Evolutionary conservation across 2,888 invertebrate genomes (phyloP).

Genomic region (Cheilosia pagana): DNA sequence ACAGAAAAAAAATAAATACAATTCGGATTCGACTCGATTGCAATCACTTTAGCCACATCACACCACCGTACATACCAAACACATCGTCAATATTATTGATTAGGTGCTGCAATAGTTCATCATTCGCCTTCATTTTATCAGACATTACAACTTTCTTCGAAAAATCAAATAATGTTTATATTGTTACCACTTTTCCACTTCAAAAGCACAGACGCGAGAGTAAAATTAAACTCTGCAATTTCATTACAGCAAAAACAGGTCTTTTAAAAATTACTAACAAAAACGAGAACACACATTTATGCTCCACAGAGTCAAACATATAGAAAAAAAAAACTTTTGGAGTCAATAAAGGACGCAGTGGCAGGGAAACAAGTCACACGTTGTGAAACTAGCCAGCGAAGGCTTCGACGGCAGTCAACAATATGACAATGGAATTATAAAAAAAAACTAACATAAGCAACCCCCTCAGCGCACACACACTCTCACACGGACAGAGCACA

Average conservation of each 20-base stretch:
- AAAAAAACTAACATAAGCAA: slow-evolving; percentile 47
- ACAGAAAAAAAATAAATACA: background rate
- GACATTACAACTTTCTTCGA: slow-evolving; percentile 50
- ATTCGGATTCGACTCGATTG: slow-evolving; percentile 5
- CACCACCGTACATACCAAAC: slow-evolving; percentile 79
- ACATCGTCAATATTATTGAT: slow-evolving; percentile 81
- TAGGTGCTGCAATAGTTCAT: slow-evolving; percentile 80
- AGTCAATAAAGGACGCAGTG: slow-evolving; percentile 37
- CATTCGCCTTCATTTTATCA: slow-evolving; percentile 77
- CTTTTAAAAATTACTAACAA: slow-evolving; percentile 8
- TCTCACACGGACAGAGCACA: no score
- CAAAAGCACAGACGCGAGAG: slow-evolving; percentile 58
- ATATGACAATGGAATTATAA: slow-evolving; percentile 67
- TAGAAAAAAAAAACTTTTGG: slow-evolving; percentile 5
- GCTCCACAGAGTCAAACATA: slow-evolving; percentile 20
- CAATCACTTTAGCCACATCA: slow-evolving; percentile 26
- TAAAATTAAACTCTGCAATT: slow-evolving; percentile 10
- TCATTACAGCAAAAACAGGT: slow-evolving; percentile 3
- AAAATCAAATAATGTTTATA: slow-evolving; percentile 3
- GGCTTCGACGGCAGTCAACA: slow-evolving; percentile 66
- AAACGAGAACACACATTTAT: slow-evolving; percentile 23
- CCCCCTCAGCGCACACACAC: slow-evolving; percentile 29
- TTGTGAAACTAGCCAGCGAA: slow-evolving; percentile 51
- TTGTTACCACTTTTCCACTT: slow-evolving; percentile 39
- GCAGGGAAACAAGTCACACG: slow-evolving; percentile 43